Percentiles rank a stretch among this genome's conserved stretches.
These are phyloP conservation scores for Drosophila borborema DNA, from an alignment of 2,888 invertebrate species.

Conservation along the genomic window DNA sequence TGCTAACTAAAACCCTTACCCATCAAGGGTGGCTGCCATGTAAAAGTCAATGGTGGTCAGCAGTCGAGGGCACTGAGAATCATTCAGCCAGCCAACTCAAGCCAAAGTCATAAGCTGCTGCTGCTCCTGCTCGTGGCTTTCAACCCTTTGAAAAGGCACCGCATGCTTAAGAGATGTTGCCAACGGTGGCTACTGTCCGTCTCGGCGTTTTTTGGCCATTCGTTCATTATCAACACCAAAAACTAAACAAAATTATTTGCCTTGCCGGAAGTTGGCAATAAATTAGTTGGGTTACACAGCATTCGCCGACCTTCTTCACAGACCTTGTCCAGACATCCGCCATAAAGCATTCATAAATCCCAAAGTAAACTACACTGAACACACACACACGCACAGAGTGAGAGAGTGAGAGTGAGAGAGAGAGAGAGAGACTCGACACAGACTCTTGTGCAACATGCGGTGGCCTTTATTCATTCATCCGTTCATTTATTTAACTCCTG, in stretches of 20 bases:
- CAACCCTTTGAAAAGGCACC: conserved; percentile 66
- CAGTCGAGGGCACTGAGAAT: conserved; percentile 51
- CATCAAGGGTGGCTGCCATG: conserved; percentile 26
- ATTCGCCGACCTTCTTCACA: conserved; percentile 55
- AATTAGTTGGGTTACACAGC: conserved; percentile 77
- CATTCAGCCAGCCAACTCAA: conserved; percentile 34
- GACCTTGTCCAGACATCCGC: conserved; percentile 79
- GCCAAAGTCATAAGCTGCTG: conserved; percentile 46
- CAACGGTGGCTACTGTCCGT: conserved; percentile 20
- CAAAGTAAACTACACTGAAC: conserved; percentile 81
- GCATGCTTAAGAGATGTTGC: conserved; percentile 46
- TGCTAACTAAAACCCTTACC: conserved; percentile 13
- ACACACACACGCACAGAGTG: conserved; percentile 24
- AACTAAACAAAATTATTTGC: conserved; percentile 82
- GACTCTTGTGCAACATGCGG: conserved; percentile 76
- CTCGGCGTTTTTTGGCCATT: conserved; percentile 61
- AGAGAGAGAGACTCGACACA: conserved; percentile 30
- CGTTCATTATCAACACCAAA: conserved; percentile 80
- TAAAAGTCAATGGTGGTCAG: conserved; percentile 71
- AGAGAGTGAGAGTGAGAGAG: not conserved
- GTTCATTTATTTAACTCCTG: conserved; percentile 77
- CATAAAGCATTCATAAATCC: conserved; percentile 85
- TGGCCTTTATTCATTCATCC: conserved; percentile 80
- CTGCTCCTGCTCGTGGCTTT: conserved; percentile 6
- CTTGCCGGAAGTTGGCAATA: conserved; percentile 81